Conservation (phyloP, 2,888 invertebrate genomes). For the Leptothorax acervorum region DNA sequence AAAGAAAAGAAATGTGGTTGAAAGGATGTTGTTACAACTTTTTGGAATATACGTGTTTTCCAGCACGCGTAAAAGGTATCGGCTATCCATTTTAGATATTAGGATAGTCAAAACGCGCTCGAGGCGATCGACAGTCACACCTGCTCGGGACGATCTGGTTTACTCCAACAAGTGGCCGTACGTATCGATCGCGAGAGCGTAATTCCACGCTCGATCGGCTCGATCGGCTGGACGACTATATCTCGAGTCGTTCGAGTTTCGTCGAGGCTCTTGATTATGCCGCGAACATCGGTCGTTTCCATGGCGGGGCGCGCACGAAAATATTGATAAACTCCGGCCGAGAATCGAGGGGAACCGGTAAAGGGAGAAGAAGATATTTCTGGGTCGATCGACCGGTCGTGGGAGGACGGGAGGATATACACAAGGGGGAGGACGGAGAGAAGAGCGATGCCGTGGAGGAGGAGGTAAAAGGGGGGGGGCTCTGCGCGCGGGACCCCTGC, state of each 20-base stretch:
- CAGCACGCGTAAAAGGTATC: not conserved
- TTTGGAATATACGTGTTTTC: not conserved
- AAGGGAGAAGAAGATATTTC: slow-evolving; percentile 52
- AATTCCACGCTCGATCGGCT: slow-evolving; percentile 43
- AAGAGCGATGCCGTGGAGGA: slow-evolving; percentile 57
- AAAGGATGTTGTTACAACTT: not conserved
- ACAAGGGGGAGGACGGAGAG: slow-evolving; percentile 63
- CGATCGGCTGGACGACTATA: slow-evolving; percentile 45
- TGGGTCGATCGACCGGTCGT: slow-evolving; percentile 33
- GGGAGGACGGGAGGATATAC: slow-evolving; percentile 69
- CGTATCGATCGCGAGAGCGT: slow-evolving; percentile 46
- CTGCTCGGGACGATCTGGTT: not conserved
- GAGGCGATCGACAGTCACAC: not conserved
- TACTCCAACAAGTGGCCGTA: slow-evolving; percentile 65
- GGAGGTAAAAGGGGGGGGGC: slow-evolving; percentile 73
- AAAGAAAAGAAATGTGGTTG: not conserved
- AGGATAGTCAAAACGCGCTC: not conserved
- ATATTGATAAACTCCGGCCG: slow-evolving; percentile 73
- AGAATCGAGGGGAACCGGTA: slow-evolving; percentile 34
- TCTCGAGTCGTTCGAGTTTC: slow-evolving; percentile 45
- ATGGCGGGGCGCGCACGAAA: slow-evolving; percentile 62
- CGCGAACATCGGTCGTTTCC: slow-evolving; percentile 47
- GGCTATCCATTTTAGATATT: not conserved
- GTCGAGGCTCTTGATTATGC: slow-evolving; percentile 64
- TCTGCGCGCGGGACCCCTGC: slow-evolving; percentile 81